These are phyloP conservation scores for Phalacrocorax pelagicus DNA, from an alignment of 2,113 vertebrate genomes.

Conservation along the genomic window DNA sequence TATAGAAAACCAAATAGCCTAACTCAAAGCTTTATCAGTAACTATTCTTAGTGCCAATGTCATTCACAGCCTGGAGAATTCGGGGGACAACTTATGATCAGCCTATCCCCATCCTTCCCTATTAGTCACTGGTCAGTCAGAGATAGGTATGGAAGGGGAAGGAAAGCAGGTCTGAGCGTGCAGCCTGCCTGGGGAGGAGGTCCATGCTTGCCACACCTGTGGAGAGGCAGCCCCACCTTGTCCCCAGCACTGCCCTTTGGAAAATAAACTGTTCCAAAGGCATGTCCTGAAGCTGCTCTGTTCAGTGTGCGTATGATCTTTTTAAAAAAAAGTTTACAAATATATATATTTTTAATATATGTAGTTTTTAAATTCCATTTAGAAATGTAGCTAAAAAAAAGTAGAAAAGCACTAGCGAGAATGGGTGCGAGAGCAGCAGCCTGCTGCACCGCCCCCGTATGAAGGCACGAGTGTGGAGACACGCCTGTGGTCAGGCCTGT, in stretches of 20 bases:
- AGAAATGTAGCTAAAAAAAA: conserved; percentile 43
- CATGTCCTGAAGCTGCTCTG: neutral
- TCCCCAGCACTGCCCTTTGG: neutral
- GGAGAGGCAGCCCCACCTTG: neutral
- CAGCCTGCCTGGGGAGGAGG: no score
- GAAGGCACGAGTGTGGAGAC: conserved; percentile 43
- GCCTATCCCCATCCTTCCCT: neutral
- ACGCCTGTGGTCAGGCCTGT: neutral
- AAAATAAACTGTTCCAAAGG: neutral
- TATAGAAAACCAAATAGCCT: neutral
- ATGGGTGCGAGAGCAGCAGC: neutral
- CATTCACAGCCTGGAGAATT: neutral
- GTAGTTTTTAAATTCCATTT: neutral
- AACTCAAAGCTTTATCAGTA: neutral
- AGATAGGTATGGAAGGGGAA: neutral
- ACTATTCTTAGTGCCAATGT: neutral
- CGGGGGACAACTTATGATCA: neutral
- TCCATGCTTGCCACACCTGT: neutral
- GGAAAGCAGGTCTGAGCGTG: rapidly evolving
- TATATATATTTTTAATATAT: neutral
- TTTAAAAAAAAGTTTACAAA: conserved; percentile 22
- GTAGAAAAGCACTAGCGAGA: neutral
- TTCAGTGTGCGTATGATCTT: neutral
- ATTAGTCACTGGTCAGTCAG: neutral
- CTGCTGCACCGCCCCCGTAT: neutral